A percentile compares a stretch with the other conserved stretches of the same genome.
Evolutionary conservation across 2,888 invertebrate genomes (phyloP).

Genomic region (Mimachlamys varia): DNA sequence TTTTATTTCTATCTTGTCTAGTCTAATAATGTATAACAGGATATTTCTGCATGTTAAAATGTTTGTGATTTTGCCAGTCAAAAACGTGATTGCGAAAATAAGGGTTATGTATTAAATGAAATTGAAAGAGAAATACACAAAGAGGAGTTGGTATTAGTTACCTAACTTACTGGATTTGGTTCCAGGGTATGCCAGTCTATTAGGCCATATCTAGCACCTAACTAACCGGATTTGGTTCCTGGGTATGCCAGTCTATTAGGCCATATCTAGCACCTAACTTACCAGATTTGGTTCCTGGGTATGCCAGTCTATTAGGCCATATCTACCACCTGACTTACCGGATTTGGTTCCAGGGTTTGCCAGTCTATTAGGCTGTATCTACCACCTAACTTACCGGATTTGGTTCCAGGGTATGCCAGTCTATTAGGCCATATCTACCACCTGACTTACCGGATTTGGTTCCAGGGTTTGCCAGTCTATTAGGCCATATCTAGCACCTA

Average conservation of each 20-base stretch:
- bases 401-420: slow-evolving; percentile 60
- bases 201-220: slow-evolving; percentile 64
- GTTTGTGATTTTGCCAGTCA: too few species aligned
- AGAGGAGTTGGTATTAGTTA: too few species aligned
- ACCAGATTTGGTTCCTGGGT: slow-evolving; percentile 65
- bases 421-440: slow-evolving; percentile 63
- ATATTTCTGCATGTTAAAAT: too few species aligned
- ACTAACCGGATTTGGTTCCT: too few species aligned
- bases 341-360: slow-evolving; percentile 61
- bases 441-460: too few species aligned
- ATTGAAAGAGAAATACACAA: too few species aligned
- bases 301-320: slow-evolving; percentile 58
- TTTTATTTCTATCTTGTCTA: too few species aligned
- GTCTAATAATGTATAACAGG: too few species aligned
- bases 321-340: slow-evolving; percentile 65
- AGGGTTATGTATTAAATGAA: too few species aligned
- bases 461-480: slow-evolving; percentile 58
- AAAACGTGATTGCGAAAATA: too few species aligned
- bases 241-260: slow-evolving; percentile 57
- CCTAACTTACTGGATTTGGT: slow-evolving; percentile 71
- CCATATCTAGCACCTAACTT: slow-evolving; percentile 65
- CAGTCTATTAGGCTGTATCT: slow-evolving; percentile 62
- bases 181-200: slow-evolving; percentile 58
- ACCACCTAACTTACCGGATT: too few species aligned
- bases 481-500: slow-evolving; percentile 64